Conservation (phyloP, 2,797 vertebrate species). For the Oreortyx pictus region DNA sequence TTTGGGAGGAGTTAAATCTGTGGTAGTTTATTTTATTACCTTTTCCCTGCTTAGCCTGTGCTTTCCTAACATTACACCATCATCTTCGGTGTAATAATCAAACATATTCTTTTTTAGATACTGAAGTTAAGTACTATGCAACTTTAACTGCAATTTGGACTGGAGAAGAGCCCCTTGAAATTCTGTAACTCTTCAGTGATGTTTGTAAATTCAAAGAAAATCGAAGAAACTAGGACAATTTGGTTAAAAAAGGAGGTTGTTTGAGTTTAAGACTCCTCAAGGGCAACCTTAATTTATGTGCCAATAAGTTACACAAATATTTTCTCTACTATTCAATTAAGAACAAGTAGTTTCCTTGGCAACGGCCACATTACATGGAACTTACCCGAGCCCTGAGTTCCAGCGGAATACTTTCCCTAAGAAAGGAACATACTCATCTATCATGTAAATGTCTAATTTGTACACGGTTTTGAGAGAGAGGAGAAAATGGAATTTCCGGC, state of each 20-base stretch:
- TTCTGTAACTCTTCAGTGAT: not conserved
- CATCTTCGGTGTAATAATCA: not conserved
- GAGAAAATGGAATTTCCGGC: constrained; percentile 57
- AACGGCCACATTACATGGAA: constrained; percentile 53
- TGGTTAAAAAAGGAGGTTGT: constrained; percentile 35
- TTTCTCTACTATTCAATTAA: constrained; percentile 76
- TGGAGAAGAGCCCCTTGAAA: not conserved
- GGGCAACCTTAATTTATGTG: constrained; percentile 73
- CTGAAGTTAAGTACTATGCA: not conserved
- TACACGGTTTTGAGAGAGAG: constrained; percentile 62
- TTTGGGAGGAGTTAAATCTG: not conserved
- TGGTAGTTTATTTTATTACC: not conserved
- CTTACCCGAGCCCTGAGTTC: constrained; percentile 51
- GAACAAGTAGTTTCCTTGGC: constrained; percentile 65
- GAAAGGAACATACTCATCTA: constrained; percentile 68
- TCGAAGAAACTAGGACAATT: constrained; percentile 48
- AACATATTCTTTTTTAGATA: not conserved
- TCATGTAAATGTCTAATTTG: constrained; percentile 75
- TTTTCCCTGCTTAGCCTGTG: not conserved
- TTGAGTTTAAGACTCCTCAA: constrained; percentile 67
- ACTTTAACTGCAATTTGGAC: not conserved
- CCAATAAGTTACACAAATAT: constrained; percentile 75
- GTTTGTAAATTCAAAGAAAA: constrained; percentile 53
- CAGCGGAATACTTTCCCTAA: constrained; percentile 65
- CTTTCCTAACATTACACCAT: not conserved